Evolutionary conservation across 2,113 vertebrate genomes (phyloP).

Genomic region (Coreoperca whiteheadi): DNA sequence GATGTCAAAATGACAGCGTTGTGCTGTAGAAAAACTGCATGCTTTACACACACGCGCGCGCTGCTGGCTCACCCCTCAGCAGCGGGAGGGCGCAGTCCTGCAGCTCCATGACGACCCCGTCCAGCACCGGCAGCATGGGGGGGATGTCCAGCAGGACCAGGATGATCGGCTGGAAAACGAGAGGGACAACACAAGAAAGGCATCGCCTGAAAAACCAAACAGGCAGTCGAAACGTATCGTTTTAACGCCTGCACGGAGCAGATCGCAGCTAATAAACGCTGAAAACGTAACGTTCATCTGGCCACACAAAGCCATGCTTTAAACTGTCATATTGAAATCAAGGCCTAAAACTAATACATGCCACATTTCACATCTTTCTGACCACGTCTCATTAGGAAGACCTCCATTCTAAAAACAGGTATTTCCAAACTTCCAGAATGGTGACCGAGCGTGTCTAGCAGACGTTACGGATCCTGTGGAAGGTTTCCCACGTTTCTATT

Average conservation of each 20-base stretch:
- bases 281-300: not conserved
- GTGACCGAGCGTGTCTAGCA: no score
- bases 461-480: not conserved
- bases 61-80: slow-evolving; percentile 86
- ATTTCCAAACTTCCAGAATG: no score
- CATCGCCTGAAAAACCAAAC: not conserved
- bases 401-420: no score
- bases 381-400: not conserved
- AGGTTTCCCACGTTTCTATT: no score
- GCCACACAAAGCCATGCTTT: no score
- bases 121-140: slow-evolving; percentile 94
- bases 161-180: slow-evolving; percentile 86
- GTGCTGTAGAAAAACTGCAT: not conserved
- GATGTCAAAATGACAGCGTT: not conserved
- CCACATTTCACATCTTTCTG: no score
- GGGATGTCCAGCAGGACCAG: slow-evolving; percentile 95
- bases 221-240: not conserved
- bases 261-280: not conserved
- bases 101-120: slow-evolving; percentile 97
- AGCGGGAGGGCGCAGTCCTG: slow-evolving; percentile 96
- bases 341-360: no score
- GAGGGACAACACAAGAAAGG: not conserved
- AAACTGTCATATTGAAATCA: no score
- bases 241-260: not conserved
- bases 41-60: not conserved